These are phyloP conservation scores for Zenarchopterus dispar DNA, from an alignment of 2,797 vertebrate genomes.

Conservation along the genomic window DNA sequence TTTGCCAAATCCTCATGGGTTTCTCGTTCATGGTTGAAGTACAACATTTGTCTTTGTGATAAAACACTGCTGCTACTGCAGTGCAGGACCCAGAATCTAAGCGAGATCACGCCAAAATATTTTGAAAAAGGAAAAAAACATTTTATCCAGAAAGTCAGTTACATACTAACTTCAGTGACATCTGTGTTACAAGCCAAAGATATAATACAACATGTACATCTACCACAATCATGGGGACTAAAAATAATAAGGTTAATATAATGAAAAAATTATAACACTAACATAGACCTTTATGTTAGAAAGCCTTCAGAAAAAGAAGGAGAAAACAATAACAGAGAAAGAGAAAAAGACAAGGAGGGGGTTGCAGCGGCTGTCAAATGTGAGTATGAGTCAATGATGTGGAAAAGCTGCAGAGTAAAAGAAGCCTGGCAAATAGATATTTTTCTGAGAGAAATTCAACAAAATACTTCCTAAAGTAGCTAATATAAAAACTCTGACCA, in stretches of 20 bases:
- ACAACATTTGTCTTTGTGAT: no score
- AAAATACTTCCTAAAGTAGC: slow-evolving; percentile 13
- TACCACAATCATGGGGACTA: background rate
- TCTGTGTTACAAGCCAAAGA: background rate
- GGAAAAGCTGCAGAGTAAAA: slow-evolving; percentile 46
- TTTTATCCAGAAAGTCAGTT: no score
- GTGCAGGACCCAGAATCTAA: no score
- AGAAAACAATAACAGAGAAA: background rate
- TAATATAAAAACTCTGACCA: background rate
- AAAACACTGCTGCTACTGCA: no score
- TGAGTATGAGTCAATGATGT: slow-evolving; percentile 50
- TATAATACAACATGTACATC: background rate
- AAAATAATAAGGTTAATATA: background rate
- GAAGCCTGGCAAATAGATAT: slow-evolving; percentile 17
- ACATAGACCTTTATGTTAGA: no score
- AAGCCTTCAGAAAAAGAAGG: no score
- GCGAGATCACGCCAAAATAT: no score
- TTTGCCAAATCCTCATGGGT: no score
- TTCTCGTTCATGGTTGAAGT: no score
- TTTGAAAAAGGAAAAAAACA: no score
- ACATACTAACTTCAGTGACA: background rate
- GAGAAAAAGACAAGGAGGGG: slow-evolving; percentile 15
- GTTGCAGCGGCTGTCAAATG: slow-evolving; percentile 14
- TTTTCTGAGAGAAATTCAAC: slow-evolving; percentile 11
- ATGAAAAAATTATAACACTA: no score